Base-by-base conservation (phyloP, 2,113 vertebrate species). In the Lamprologus speciosus region DNA sequence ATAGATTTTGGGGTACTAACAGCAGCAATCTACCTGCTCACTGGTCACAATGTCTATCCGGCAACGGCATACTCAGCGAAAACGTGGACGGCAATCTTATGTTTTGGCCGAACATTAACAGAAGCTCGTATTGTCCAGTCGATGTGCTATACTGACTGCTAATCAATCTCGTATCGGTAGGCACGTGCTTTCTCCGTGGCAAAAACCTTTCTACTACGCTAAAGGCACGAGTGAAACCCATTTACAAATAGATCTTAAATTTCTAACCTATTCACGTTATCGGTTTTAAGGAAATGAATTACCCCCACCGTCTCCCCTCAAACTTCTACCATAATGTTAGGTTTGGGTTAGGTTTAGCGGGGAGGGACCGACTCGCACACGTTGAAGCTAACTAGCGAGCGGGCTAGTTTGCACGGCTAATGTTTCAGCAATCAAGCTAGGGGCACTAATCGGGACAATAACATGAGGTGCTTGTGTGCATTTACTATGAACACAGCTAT, bases 381-480 rank as follows among this genome's bases (percentile, higher is more conserved):
- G 93, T 93, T 95, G 80, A 85, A 53, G 91, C 87, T 93, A 90
- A 84, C 92, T 93, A 92, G 90, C 93, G 85, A 90, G 87, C 79
- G 50, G 53, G 89, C 94, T 92, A 92, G 63, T 63, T 83, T 21
- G 80, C 81, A 81, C 14, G n/a, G 94, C 93, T 94, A 94, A 88
- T 47, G 68, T 54, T 85, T 80, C 4, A 89, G 47, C 55, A 80
- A 11, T 23, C 65, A 53, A 37, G 88, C 83, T 70, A 37, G 23
- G 40, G 85, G 63, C 68, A 58, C 81, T 84, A 47, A 54, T 65
- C 13, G 14, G 82, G 81, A 94, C 93, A 95, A 94, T 94, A 94
- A 94, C 93, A 95, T 65, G 55, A 89, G 35, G 55, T 13, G 79
- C 33, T 21, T 19, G 12, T 73, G 2, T 73, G 19, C 14, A 9